Evolutionary conservation across 2,113 vertebrate species (phyloP).

Genomic region (Sporophila hypoxantha): DNA sequence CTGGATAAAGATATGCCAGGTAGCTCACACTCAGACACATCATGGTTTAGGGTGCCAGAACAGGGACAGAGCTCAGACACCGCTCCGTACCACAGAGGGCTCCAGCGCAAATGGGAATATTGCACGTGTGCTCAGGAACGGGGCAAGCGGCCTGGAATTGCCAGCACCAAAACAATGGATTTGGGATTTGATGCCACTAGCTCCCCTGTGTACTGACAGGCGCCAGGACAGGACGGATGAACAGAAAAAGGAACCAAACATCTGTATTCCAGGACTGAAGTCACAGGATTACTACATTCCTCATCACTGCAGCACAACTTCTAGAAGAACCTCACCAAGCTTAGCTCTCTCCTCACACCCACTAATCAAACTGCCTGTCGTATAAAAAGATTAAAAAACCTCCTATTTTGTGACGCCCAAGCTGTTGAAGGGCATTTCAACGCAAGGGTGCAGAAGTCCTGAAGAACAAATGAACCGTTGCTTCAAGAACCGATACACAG

Average conservation of each 20-base stretch:
- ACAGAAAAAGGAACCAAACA: not conserved
- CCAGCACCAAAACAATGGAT: constrained; percentile 16
- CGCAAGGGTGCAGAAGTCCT: not conserved
- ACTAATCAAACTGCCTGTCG: not conserved
- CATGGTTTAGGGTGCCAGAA: not conserved
- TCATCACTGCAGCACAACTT: not conserved
- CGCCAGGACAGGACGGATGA: constrained; percentile 24
- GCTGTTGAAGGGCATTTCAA: not conserved
- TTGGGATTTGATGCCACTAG: not conserved
- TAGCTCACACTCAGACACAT: not conserved
- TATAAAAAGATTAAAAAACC: not conserved
- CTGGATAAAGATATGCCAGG: not conserved
- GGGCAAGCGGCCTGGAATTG: not conserved
- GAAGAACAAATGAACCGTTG: not conserved
- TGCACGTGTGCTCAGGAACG: not conserved
- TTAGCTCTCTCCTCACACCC: not conserved
- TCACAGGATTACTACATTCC: not conserved
- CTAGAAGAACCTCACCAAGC: not conserved
- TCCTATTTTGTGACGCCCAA: not conserved
- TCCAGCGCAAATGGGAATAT: not conserved
- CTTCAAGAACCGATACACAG: not conserved
- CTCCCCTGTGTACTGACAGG: not conserved
- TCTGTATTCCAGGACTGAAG: not conserved
- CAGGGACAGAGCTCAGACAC: not conserved
- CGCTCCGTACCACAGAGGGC: not conserved